Evolutionary conservation across 1,140 invertebrate species (phyloP), one percentile per base, ranked within the genome.

Genomic region (Caenorhabditis brenneri): DNA sequence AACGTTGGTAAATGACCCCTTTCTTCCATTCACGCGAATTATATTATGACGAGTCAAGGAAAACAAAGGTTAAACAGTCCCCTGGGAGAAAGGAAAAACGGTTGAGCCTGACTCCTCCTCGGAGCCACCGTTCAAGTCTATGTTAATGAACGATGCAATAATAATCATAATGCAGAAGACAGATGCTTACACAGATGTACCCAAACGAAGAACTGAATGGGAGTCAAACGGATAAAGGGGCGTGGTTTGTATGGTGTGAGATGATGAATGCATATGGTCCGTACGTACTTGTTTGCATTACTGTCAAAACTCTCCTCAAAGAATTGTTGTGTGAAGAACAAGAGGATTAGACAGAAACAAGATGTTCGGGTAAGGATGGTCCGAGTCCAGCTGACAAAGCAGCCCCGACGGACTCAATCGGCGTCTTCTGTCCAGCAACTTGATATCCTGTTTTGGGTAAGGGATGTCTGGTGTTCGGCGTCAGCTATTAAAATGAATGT

Each of bases 131-230:
- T 65, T 65, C 29, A 42, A 74, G 19, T 74, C 65, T 74, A 74
- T 74, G 65, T 74, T 74, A 74, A 74, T 74, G 65, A 74, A 74
- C 36, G 65, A 74, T 74, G 65, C 65, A 74, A 74, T 74, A 39
- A 74, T 74, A 74, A 74, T 74, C 33, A 74, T 74, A 24, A 74
- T 74, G 65, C 65, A 42, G 36, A 74, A 74, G 65, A 42, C 65
- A 74, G 65, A 74, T 74, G 65, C 65, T 74, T 74, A 74, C 36
- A 74, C 65, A 74, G 65, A 74, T 74, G 65, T 46, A 74, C 36
- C 2, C 33, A 16, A 16, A 36, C 6, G 27, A 36, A 65, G 6
- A 36, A 65, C 3, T 27, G 65, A 36, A 36, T 65, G 36, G 19
- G 65, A 74, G 65, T 74, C 65, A 74, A 74, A 74, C 36, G 65